Percentiles rank a stretch among this genome's conserved stretches.
Evolutionary conservation across 2,797 vertebrate species (phyloP).

Genomic region (Chaenodraco wilsoni): DNA sequence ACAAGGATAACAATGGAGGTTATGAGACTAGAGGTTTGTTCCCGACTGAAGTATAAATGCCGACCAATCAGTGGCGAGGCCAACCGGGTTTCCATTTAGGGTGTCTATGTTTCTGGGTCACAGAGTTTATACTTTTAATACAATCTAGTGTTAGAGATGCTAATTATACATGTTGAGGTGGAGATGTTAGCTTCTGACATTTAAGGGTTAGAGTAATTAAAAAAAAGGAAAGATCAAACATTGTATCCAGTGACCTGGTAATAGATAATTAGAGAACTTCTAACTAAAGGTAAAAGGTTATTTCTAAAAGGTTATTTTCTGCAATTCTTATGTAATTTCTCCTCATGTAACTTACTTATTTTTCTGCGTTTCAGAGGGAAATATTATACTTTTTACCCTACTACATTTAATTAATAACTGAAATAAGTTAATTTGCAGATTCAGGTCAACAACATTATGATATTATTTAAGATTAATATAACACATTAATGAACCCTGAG

Average conservation of each 20-base stretch:
- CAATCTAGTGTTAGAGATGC: not conserved
- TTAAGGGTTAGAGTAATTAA: constrained; percentile 1
- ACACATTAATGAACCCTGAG: not conserved
- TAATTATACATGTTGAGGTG: constrained; percentile 1
- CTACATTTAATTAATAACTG: not conserved
- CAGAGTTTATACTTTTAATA: constrained; percentile 7
- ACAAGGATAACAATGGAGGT: constrained; percentile 54
- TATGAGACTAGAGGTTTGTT: constrained; percentile 46
- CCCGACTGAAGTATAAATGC: constrained; percentile 54
- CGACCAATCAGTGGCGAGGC: constrained; percentile 41
- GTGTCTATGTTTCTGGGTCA: constrained; percentile 23
- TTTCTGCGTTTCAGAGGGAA: not conserved
- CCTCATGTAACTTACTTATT: too few relatives aligned
- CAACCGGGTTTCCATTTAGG: constrained; percentile 38
- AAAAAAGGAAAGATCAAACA: not conserved
- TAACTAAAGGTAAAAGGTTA: not conserved
- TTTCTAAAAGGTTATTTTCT: too few relatives aligned
- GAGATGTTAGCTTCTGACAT: constrained; percentile 16
- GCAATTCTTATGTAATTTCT: not conserved
- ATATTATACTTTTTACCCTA: not conserved
- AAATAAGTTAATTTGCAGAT: not conserved
- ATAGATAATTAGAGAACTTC: constrained; percentile 1
- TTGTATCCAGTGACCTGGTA: not conserved
- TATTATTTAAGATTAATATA: not conserved
- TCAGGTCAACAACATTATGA: not conserved